Evolutionary conservation across 64 coral and sea anemone genomes (phyloP).

Genomic region (Stylophora pistillata): DNA sequence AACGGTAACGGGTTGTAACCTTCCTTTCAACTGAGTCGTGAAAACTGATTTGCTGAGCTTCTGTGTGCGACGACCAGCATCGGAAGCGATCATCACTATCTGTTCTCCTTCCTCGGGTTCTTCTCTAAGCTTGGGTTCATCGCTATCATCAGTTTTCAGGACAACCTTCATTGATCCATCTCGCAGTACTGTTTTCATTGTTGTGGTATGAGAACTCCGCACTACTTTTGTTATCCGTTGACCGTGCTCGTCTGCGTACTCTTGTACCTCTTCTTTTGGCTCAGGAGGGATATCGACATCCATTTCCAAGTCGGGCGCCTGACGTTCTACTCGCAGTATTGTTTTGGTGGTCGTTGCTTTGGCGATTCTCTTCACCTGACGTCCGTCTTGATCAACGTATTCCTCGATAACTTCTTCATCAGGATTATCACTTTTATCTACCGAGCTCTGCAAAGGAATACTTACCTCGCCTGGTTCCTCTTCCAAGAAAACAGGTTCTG

Average conservation of each 20-base stretch:
- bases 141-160: background rate
- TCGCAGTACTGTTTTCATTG: background rate
- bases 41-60: conserved; percentile 15
- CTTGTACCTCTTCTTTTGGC: conserved; percentile 67
- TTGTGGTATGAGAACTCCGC: conserved; percentile 45
- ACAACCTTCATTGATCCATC: conserved; percentile 38
- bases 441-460: conserved; percentile 22
- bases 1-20: background rate
- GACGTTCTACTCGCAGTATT: conserved; percentile 13
- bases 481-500: conserved; percentile 33
- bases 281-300: conserved; percentile 61
- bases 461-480: conserved; percentile 32
- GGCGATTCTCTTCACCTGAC: conserved; percentile 58
- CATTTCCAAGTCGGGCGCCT: background rate
- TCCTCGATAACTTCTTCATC: conserved; percentile 62
- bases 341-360: conserved; percentile 65
- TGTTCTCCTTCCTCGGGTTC: background rate
- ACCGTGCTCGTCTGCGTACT: conserved; percentile 87
- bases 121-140: conserved; percentile 6
- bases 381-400: conserved; percentile 77
- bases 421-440: conserved; percentile 1
- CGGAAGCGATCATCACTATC: conserved; percentile 1
- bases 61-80: background rate
- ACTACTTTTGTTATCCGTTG: conserved; percentile 75
- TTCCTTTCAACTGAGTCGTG: conserved; percentile 5